These are phyloP conservation scores for Trachelus stipa DNA, from an alignment of 2,888 invertebrate genomes.

Conservation along the genomic window DNA sequence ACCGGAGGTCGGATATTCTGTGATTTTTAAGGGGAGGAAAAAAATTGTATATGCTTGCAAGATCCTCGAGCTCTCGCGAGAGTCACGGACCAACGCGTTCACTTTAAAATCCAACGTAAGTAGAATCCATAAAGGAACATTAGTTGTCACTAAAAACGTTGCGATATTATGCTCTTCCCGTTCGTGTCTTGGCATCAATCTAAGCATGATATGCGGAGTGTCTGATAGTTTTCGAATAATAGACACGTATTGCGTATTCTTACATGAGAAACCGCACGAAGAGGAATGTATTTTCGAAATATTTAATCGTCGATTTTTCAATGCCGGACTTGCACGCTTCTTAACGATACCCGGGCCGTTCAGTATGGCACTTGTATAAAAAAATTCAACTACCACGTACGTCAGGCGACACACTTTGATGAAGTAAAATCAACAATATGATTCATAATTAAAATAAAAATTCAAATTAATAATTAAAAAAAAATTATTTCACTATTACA, in stretches of 20 bases:
- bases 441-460: background rate
- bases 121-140: background rate
- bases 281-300: background rate
- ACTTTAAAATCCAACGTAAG: background rate
- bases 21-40: background rate
- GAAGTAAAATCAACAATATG: too few relatives aligned
- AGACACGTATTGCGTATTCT: background rate
- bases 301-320: background rate
- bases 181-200: constrained; percentile 51
- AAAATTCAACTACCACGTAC: too few relatives aligned
- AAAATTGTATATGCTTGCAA: background rate
- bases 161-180: constrained; percentile 52
- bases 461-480: background rate
- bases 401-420: too few relatives aligned
- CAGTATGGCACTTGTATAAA: too few relatives aligned
- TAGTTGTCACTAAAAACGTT: constrained; percentile 31
- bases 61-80: background rate
- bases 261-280: background rate
- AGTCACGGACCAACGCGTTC: background rate
- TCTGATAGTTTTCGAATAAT: constrained; percentile 1
- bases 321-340: background rate
- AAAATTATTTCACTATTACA: too few relatives aligned
- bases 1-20: background rate
- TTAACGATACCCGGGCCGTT: background rate
- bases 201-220: constrained; percentile 38